These are phyloP conservation scores for Antheraea mylitta DNA, from an alignment of 1,140 invertebrate species.

Conservation along the genomic window DNA sequence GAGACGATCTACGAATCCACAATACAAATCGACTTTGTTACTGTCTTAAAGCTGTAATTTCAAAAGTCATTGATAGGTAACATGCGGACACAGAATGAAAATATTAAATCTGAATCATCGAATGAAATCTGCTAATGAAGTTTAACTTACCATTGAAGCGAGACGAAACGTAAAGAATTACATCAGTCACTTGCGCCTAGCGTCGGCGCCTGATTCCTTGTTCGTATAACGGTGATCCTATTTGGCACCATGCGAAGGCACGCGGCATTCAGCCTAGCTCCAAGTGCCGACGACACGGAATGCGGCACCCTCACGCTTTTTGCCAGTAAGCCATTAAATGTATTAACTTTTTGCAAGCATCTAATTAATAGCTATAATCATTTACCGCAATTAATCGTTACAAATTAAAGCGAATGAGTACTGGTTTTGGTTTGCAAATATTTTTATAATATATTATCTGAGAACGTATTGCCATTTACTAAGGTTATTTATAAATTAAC, in stretches of 20 bases:
- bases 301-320: constrained; percentile 9
- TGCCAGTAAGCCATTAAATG: constrained; percentile 5
- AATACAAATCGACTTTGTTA: too few species aligned
- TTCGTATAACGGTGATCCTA: constrained; percentile 23
- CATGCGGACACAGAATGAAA: neutral
- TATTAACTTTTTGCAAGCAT: constrained; percentile 5
- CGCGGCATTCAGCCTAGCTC: constrained; percentile 8
- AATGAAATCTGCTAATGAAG: neutral
- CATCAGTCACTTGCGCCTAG: neutral
- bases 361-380: neutral
- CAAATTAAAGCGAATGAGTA: neutral
- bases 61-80: too few species aligned
- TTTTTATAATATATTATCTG: neutral
- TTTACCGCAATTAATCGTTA: neutral
- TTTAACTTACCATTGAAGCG: constrained; percentile 10
- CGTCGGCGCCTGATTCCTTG: neutral
- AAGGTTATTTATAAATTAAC: neutral
- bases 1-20: too few species aligned
- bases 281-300: neutral
- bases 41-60: neutral
- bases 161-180: constrained; percentile 19
- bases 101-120: neutral
- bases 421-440: neutral
- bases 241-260: constrained; percentile 14
- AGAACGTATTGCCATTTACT: neutral